phyloP scores from a whole-genome alignment of 2,113 vertebrate genomes.

The Telmatochromis bifrenatus region DNA sequence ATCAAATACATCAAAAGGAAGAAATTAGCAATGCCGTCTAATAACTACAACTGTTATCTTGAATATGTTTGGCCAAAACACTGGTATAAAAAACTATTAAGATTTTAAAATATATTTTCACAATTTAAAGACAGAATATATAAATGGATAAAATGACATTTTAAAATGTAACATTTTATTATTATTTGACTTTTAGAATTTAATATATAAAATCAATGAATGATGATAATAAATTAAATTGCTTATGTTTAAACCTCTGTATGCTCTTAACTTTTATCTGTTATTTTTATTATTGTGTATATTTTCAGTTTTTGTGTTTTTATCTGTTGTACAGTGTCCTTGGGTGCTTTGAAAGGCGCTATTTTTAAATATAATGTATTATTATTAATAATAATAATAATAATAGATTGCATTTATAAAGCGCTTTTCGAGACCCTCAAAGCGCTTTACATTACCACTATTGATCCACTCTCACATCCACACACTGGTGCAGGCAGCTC shows the following conservation, averaged over 20 bases:
- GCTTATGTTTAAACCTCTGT: too few species aligned
- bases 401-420: not conserved
- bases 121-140: not conserved
- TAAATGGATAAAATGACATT: not conserved
- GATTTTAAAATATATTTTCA: not conserved
- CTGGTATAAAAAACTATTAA: not conserved
- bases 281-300: too few species aligned
- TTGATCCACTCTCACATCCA: accelerated
- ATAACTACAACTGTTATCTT: not conserved
- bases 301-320: too few species aligned
- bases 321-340: too few species aligned
- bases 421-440: not conserved
- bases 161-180: not conserved
- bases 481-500: not conserved
- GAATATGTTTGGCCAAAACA: not conserved
- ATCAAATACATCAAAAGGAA: not conserved
- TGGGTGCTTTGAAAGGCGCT: too few species aligned
- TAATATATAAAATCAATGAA: not conserved
- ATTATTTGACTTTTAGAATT: not conserved
- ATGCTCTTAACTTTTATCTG: too few species aligned
- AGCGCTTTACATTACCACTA: accelerated
- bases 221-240: too few species aligned
- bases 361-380: too few species aligned
- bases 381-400: too few species aligned
- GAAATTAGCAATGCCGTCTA: not conserved